Evolutionary conservation across 2,888 invertebrate genomes (phyloP), one percentile per base, ranked within the genome.

Genomic region (Aphelenchoides bicaudatus): DNA sequence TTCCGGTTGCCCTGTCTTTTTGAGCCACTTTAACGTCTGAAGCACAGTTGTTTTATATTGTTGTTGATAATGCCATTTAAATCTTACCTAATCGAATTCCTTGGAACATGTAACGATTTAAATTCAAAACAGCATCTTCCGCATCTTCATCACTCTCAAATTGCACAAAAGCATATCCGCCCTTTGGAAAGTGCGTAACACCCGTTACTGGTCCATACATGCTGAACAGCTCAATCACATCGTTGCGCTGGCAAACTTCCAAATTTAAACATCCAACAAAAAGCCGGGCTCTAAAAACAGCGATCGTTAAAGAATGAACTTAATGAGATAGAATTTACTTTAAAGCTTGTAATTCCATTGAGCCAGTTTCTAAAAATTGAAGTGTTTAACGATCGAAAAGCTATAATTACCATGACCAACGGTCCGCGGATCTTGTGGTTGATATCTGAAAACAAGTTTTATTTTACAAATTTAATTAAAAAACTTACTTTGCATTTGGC

Each of bases 401-500:
- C n/a, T n/a, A n/a, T n/a, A n/a, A n/a, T n/a, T n/a, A n/a, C n/a
- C n/a, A n/a, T n/a, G n/a, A n/a, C 16, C 25, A 6, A 43, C 43
- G 10, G 43, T 19, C 23, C 8, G 10, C 23, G 43, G 8, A n/a
- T 21, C 25, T 25, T 43, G 43, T 25, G 43, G 43, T n/a, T 43
- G 21, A n/a, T 43, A 43, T 43, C 43, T 43, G 43, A 43, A 43
- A 25, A 6, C 6, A 43, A 43, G 25, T 6, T 8, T 19, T 8
- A 25, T 19, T 21, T 6, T 19, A n/a, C 10, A 43, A 43, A 10
- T 10, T 6, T 6, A 10, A 25, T 10, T 10, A 34, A n/a, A 34
- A n/a, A 43, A 43, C 43, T n/a, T 6, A 43, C 43, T 43, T 43
- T 43, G 43, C 43, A 25, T 43, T 43, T n/a, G 43, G 43, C 23